A percentile compares a stretch with the other conserved stretches of the same genome.
Evolutionary conservation across 1,140 invertebrate genomes (phyloP).

Genomic region (Lepidurus packardi): DNA sequence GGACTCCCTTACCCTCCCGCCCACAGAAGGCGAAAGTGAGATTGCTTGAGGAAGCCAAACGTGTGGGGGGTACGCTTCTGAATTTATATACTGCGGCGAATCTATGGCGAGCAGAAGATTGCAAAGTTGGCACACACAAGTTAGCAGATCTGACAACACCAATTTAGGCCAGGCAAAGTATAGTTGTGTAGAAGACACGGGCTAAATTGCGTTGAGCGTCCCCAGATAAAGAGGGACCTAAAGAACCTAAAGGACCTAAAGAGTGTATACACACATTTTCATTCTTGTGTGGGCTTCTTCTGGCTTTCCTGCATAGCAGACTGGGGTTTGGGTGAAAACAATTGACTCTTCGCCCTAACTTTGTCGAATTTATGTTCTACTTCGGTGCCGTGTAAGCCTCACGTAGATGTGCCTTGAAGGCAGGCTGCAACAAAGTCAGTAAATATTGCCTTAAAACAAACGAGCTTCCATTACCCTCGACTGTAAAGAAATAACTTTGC

Average conservation of each 20-base stretch:
- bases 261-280: not conserved
- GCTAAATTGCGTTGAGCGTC: not conserved
- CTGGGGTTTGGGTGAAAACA: not conserved
- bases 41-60: not conserved
- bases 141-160: slow-evolving; percentile 17
- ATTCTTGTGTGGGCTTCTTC: not conserved
- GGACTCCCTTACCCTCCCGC: not conserved
- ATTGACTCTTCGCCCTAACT: slow-evolving; percentile 6
- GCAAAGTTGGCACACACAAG: not conserved
- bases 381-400: not conserved
- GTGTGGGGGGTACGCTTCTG: not conserved
- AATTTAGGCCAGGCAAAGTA: not conserved
- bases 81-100: not conserved
- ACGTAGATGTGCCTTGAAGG: not conserved
- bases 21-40: not conserved
- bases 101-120: not conserved
- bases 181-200: not conserved
- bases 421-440: not conserved
- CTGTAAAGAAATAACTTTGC: not conserved
- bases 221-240: not conserved
- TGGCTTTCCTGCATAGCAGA: not conserved
- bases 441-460: slow-evolving; percentile 22
- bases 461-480: slow-evolving; percentile 18
- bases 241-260: too few species aligned
- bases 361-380: not conserved